phyloP scores from a whole-genome alignment of 2,113 vertebrate species.

The Heterotis niloticus region DNA sequence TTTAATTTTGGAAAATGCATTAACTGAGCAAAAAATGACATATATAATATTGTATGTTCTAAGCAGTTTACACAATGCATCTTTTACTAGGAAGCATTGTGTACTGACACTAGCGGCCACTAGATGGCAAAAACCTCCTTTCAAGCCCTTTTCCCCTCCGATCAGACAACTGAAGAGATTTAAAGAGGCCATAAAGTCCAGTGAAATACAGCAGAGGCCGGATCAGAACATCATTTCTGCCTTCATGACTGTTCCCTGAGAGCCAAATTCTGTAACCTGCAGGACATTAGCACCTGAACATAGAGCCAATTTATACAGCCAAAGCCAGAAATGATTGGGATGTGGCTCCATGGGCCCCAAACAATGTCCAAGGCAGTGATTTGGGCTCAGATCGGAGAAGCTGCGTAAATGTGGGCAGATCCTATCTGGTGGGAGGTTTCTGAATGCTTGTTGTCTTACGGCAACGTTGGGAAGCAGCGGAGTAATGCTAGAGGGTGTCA shows the following conservation, averaged over 20 bases:
- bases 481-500: too few species aligned
- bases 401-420: background rate
- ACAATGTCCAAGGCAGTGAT: background rate
- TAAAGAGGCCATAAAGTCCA: slow-evolving; percentile 1
- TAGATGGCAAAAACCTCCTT: slow-evolving; percentile 34
- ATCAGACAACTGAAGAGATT: background rate
- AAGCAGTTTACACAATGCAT: background rate
- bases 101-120: background rate
- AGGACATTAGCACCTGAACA: background rate
- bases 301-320: background rate
- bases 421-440: too few species aligned
- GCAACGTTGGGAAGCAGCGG: too few species aligned
- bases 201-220: background rate
- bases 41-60: background rate
- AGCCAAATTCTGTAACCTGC: background rate
- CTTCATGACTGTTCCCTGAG: background rate
- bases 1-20: background rate
- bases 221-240: background rate
- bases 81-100: background rate
- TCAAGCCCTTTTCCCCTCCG: background rate
- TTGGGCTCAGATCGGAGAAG: background rate
- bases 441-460: too few species aligned
- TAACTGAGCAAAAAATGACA: background rate
- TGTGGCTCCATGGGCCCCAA: background rate
- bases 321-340: background rate